Evolutionary conservation across 2,797 vertebrate species (phyloP), one percentile per base, ranked within the genome.

Genomic region (Pseudopleuronectes americanus): DNA sequence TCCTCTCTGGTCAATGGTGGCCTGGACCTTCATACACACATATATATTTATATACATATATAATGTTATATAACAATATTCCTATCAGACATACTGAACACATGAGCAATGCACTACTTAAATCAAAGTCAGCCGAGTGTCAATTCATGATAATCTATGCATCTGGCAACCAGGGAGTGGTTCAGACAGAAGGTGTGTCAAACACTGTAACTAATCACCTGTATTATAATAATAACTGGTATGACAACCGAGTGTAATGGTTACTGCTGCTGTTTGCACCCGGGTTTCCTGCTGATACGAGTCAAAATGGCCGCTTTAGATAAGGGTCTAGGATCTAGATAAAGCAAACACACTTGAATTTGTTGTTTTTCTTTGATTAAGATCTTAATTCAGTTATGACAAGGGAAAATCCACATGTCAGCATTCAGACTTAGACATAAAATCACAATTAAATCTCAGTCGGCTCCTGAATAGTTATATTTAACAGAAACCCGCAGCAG

Each of bases 381-480:
- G 41, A 31, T 56, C 51, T 36, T 24, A 52, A 58, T 52, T 67
- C 16, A 51, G 45, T 71, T 26, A 52, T 9, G 17, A 28, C 56
- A 51, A 78, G 45, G 9, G 8, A 53, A 63, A 66, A 47, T 8
- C 6, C 9, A 38, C 16, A 5, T 31, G 43, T 45, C 38, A 36
- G 49, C 36, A 38, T 38, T 14, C 64, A 47, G 22, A 6, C 28
- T n/a, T 2, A 66, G 64, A 64, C 52, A 55, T 59, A 8, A 24
- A 54, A 47, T 59, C 4, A 19, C 19, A 68, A 49, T 9, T 64
- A 33, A 6, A 64, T 55, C 24, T 26, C 43, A 58, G 43, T 36
- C 12, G 14, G 24, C 21, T 60, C 14, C 2, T 31, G 26, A 0
- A 3, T 12, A 8, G 55, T 53, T 79, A 53, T 24, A 65, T 53